Conservation (phyloP, 1,140 invertebrate genomes). For the Agrilus planipennis region DNA sequence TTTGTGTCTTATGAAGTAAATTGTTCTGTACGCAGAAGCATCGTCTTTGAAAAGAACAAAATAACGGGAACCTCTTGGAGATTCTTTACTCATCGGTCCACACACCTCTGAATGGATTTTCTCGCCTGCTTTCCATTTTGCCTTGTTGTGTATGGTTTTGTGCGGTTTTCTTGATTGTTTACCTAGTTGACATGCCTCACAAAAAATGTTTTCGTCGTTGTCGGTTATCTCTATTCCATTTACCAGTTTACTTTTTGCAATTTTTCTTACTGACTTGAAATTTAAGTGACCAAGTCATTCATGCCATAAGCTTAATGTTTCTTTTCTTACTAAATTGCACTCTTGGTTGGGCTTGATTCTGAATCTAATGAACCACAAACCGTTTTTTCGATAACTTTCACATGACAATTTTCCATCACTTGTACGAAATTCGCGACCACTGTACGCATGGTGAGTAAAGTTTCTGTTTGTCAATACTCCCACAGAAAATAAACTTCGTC, state of each 20-base stretch:
- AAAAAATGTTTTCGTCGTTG: conserved; percentile 13
- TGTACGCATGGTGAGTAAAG: conserved; percentile 9
- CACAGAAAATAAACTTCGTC: conserved; percentile 11
- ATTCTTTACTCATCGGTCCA: conserved; percentile 32
- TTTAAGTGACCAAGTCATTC: too few relatives aligned
- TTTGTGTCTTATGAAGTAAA: too few relatives aligned
- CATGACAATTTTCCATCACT: conserved; percentile 8
- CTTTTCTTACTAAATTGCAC: too few relatives aligned
- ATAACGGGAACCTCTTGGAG: conserved; percentile 24
- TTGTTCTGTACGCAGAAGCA: conserved; percentile 24
- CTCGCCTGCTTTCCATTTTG: conserved; percentile 23
- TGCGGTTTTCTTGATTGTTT: conserved; percentile 10
- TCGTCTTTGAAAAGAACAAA: conserved; percentile 32
- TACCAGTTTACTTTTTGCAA: conserved; percentile 23
- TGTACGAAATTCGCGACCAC: conserved; percentile 8
- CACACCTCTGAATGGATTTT: conserved; percentile 36
- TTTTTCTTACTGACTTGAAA: too few relatives aligned
- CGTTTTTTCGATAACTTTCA: conserved; percentile 3
- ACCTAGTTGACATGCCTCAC: conserved; percentile 24
- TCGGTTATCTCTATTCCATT: conserved; percentile 11
- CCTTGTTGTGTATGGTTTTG: too few relatives aligned
- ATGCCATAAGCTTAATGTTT: too few relatives aligned
- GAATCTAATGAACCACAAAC: conserved; percentile 12
- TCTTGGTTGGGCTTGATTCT: too few relatives aligned
- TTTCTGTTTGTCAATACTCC: conserved; percentile 9